Percentiles rank a stretch among this genome's conserved stretches.
Conservation (phyloP, 2,113 vertebrate genomes). For the Pelusios castaneus region DNA sequence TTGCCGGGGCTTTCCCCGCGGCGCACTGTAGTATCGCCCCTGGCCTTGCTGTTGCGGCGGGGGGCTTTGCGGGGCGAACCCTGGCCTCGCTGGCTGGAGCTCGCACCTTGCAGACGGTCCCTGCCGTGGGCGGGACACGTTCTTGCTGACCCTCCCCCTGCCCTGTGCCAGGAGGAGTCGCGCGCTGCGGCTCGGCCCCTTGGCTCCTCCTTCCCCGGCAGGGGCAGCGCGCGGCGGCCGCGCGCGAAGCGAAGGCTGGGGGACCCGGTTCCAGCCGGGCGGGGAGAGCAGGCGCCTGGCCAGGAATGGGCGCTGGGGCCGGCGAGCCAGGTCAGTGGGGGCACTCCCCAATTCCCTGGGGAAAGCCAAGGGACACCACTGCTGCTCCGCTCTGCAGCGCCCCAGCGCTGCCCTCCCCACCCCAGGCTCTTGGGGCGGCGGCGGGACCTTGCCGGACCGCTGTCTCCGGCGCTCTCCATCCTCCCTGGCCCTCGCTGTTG, state of each 20-base stretch:
- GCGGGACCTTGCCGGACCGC: neutral
- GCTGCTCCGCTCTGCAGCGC: neutral
- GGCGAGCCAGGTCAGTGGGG: constrained; percentile 31
- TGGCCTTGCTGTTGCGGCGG: too few relatives aligned
- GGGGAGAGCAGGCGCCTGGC: neutral
- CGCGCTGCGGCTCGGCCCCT: neutral
- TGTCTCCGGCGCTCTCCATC: neutral
- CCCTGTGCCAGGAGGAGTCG: neutral
- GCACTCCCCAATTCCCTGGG: too few relatives aligned
- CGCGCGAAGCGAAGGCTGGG: neutral
- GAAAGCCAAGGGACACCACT: too few relatives aligned
- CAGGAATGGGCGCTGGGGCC: neutral
- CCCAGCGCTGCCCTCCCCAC: neutral
- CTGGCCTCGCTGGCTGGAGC: too few relatives aligned
- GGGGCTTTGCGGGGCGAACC: neutral
- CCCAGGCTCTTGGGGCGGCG: neutral
- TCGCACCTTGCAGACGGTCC: neutral
- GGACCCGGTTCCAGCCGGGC: neutral
- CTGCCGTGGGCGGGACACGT: too few relatives aligned
- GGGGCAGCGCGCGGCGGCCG: neutral
- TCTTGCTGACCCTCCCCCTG: neutral
- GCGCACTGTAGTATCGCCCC: too few relatives aligned
- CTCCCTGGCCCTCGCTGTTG: neutral
- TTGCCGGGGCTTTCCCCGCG: too few relatives aligned
- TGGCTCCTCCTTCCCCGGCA: neutral